These are phyloP conservation scores for Macrotus californicus DNA, from an alignment of 2,113 vertebrate genomes.

Conservation along the genomic window DNA sequence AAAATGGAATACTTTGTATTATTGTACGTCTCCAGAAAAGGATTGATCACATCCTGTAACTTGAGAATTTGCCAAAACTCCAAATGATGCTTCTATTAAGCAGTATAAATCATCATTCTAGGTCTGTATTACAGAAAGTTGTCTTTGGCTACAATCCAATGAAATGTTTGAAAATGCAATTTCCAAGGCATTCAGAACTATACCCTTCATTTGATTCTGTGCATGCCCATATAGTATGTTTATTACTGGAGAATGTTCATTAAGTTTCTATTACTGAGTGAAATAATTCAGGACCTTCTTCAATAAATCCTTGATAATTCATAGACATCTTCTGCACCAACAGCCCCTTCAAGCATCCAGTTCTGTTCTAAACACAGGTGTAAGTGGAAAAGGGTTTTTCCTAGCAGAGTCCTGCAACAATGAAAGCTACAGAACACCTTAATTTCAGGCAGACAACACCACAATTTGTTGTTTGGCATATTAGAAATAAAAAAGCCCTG, in stretches of 20 bases:
- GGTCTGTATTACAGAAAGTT: slow-evolving; percentile 48
- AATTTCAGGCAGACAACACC: background rate
- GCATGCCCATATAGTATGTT: background rate
- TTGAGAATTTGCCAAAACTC: slow-evolving; percentile 39
- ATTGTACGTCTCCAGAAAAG: slow-evolving; percentile 23
- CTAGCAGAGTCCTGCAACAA: background rate
- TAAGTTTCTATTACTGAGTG: slow-evolving; percentile 43
- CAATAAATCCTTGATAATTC: background rate
- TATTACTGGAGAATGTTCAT: slow-evolving; percentile 26
- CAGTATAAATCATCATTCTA: slow-evolving; percentile 20
- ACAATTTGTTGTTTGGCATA: background rate
- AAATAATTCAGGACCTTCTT: slow-evolving; percentile 20
- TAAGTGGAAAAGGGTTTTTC: background rate
- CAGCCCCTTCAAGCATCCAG: background rate
- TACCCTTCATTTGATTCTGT: slow-evolving; percentile 46
- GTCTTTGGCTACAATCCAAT: slow-evolving; percentile 42
- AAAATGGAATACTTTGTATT: slow-evolving; percentile 20
- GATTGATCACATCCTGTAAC: slow-evolving; percentile 15
- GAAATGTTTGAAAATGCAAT: slow-evolving; percentile 45
- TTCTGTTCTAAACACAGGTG: background rate
- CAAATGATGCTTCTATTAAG: slow-evolving; percentile 32
- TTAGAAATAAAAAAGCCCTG: background rate
- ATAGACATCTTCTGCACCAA: background rate
- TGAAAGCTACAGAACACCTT: background rate
- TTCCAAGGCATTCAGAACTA: slow-evolving; percentile 25